Base-by-base conservation (phyloP, 2,888 invertebrate genomes). In the Clepsis dumicolana region DNA sequence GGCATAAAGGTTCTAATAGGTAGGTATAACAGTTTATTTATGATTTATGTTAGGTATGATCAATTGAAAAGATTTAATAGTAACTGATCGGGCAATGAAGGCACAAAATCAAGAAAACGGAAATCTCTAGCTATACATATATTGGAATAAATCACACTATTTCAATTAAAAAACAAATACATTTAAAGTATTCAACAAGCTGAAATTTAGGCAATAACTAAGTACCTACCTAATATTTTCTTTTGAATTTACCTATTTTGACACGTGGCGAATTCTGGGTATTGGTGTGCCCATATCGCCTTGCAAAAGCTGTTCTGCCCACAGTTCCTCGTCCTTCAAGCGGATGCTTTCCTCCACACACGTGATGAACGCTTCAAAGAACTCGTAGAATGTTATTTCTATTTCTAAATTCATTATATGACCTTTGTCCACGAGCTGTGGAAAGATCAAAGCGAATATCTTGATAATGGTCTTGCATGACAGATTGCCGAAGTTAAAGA, bases 311-410 rank as follows among this genome's bases (percentile, higher is more conserved):
- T 78, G 80, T 52, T 73, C 77, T 7, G 4, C 27, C 48, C 44
- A 35, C 4, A 80, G 27, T 68, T 87, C 85, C 73, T 83, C 80
- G 7, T 87, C 82, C 63, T 78, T 83, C 0, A 88, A 69, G n/a
- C 77, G 77, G 63, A 90, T 83, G 73, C 91, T 92, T 76, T 89
- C 85, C 61, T 89, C 85, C 1, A 88, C 80, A 73, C 94, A 94
- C 1, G 80, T 77, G 14, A 95, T 71, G 62, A 95, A 85, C 16
- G 91, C 91, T 82, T 95, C 95, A 73, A 94, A 95, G 82, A 95
- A 95, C 83, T 95, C 95, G 32, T 94, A 91, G 81, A 95, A 95
- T 0, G 94, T 94, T 50, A 95, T 78, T 75, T 93, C 82, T 74
- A 94, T 90, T 60, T 94, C 87, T 68, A 95, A 85, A 75, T 94